A percentile compares a stretch with the other conserved stretches of the same genome.
Evolutionary conservation across 2,888 invertebrate species (phyloP).

Genomic region (Cremastobaeus sp.): DNA sequence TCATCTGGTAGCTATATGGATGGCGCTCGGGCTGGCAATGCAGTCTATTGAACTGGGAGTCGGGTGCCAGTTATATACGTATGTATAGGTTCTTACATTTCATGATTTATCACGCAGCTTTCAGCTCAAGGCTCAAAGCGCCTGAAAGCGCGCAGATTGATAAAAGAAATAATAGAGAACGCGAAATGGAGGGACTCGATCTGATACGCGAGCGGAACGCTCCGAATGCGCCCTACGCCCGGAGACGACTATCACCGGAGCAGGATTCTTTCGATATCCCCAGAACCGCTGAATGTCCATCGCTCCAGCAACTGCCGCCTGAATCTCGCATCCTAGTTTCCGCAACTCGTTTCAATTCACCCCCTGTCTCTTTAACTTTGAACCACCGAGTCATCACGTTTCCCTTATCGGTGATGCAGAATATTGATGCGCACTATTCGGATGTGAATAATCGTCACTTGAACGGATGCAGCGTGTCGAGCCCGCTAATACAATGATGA

Average conservation of each 20-base stretch:
- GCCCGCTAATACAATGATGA: conserved; percentile 19
- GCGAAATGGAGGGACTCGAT: conserved; percentile 76
- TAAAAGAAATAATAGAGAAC: conserved; percentile 78
- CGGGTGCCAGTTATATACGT: conserved; percentile 66
- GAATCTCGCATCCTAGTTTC: conserved; percentile 22
- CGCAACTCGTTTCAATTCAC: conserved; percentile 1
- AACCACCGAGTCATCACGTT: conserved; percentile 11
- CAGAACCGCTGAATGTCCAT: conserved; percentile 19
- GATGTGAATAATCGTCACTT: conserved; percentile 43
- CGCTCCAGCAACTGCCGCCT: conserved; percentile 16
- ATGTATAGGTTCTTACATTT: conserved; percentile 76
- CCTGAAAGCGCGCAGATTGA: conserved; percentile 77
- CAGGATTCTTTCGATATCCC: conserved; percentile 33
- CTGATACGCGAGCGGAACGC: conserved; percentile 68
- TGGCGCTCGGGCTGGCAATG: conserved; percentile 75
- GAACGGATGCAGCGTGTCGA: conserved; percentile 9
- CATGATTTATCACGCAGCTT: conserved; percentile 79
- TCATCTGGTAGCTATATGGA: conserved; percentile 77
- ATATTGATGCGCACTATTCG: conserved; percentile 49
- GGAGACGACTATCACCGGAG: conserved; percentile 13
- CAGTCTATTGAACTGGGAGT: conserved; percentile 76
- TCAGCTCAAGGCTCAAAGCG: conserved; percentile 76
- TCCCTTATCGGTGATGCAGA: conserved; percentile 17
- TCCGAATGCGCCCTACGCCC: conserved; percentile 11
- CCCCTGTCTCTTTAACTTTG: too few species aligned